Evolutionary conservation across 2,113 vertebrate species (phyloP).

Genomic region (Beaufortia kweichowensis): DNA sequence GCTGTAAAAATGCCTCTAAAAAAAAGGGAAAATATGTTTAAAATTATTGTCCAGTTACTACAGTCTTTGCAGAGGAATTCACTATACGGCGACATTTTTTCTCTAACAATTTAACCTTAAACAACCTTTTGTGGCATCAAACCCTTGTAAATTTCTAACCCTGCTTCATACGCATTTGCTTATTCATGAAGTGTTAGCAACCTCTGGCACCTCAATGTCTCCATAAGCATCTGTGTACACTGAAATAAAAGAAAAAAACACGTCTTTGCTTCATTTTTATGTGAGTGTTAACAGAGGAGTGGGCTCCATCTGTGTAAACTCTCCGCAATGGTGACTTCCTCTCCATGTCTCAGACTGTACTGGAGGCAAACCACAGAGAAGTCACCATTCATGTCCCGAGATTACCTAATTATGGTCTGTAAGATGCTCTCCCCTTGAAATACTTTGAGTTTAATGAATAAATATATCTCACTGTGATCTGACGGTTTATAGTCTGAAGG

Average conservation of each 20-base stretch:
- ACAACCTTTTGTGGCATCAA: too few species aligned
- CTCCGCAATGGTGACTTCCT: slow-evolving; percentile 67
- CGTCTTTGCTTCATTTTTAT: slow-evolving; percentile 64
- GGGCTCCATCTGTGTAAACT: slow-evolving; percentile 74
- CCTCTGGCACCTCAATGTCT: slow-evolving; percentile 1
- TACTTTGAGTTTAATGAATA: background rate
- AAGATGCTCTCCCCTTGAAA: background rate
- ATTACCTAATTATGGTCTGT: slow-evolving; percentile 8
- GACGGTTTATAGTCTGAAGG: background rate
- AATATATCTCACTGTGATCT: background rate
- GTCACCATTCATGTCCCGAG: slow-evolving; percentile 33
- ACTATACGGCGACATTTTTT: too few species aligned
- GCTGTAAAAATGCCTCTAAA: too few species aligned
- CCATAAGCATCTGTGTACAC: slow-evolving; percentile 48
- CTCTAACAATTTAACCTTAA: too few species aligned
- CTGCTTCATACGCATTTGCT: background rate
- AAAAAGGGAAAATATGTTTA: too few species aligned
- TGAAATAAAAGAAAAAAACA: slow-evolving; percentile 52
- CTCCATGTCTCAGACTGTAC: slow-evolving; percentile 67
- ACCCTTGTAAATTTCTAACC: too few species aligned
- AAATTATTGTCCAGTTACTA: too few species aligned
- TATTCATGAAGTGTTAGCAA: background rate
- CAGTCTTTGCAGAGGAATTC: too few species aligned
- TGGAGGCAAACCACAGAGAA: slow-evolving; percentile 64
- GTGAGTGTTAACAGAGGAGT: slow-evolving; percentile 68